Base-by-base conservation (phyloP, 2,888 invertebrate genomes). In the Eristalis pertinax region DNA sequence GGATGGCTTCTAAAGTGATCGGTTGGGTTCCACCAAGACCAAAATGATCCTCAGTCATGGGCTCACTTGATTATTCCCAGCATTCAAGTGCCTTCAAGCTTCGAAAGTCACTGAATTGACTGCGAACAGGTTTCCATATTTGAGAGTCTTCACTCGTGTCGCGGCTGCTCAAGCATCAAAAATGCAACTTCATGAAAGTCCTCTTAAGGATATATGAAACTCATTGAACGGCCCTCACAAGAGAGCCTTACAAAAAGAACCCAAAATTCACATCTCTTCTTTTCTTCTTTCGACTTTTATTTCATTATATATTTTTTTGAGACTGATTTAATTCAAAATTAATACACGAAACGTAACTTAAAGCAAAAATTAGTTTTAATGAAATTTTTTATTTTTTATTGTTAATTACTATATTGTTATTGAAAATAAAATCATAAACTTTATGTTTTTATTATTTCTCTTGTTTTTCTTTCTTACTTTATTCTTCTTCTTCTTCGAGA, bases 291-390 rank as follows among this genome's bases (percentile, higher is more conserved):
- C 73, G 70, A 70, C 67, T 77, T 68, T 69, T 68, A 50, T 73
- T 83, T 86, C 77, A 79, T 83, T 87, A 87, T 87, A 87, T 87
- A 79, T 84, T 87, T 78, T 85, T 89, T 89, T 82, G 88, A 89
- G 89, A 89, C 89, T 89, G 89, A 88, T 87, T 87, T 83, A 82
- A 84, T 89, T 84, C 84, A 84, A 83, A 84, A 81, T 85, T 81
- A 73, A 77, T 82, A 56, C 58, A 58, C 79, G 80, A 56, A 70
- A 74, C 41, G 26, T 63, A 41, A 82, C 43, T 72, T 68, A 56
- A 70, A 72, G 50, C 41, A 70, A 72, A n/a, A 77, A 69, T 73
- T 80, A 68, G 38, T 74, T 41, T 41, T 62, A 69, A 79, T 60
- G 65, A 41, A 64, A 79, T 63, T 63, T 68, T 63, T 63, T 68